These are phyloP conservation scores for Pelodytes ibericus DNA, from an alignment of 2,797 vertebrate species.

Conservation along the genomic window DNA sequence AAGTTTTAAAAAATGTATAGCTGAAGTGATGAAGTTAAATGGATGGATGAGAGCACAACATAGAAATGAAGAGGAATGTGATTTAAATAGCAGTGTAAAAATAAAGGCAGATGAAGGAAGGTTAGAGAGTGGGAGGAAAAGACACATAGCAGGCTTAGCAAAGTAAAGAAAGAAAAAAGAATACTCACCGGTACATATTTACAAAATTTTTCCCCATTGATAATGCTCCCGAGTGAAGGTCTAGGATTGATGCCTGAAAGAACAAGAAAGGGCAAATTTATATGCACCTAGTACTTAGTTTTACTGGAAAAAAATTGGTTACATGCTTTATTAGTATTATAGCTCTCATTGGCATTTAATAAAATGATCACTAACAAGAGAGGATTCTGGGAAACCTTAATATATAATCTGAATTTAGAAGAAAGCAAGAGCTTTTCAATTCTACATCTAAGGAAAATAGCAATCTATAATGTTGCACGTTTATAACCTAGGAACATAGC, in stretches of 20 bases:
- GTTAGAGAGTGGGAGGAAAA: not conserved
- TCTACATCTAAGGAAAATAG: not conserved
- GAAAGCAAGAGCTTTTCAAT: not conserved
- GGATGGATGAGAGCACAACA: not conserved
- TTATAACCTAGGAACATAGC: not conserved
- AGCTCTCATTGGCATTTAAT: not conserved
- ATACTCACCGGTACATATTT: constrained; percentile 90
- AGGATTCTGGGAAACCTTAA: constrained; percentile 13
- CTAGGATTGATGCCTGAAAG: constrained; percentile 90
- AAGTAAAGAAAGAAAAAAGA: no score
- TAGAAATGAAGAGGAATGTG: not conserved
- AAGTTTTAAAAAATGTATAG: no score
- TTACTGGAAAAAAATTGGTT: not conserved
- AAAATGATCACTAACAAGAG: not conserved
- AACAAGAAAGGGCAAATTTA: constrained; percentile 15
- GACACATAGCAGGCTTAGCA: no score
- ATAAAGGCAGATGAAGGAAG: not conserved
- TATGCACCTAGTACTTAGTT: not conserved
- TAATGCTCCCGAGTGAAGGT: constrained; percentile 92
- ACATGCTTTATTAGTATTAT: not conserved
- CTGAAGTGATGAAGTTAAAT: not conserved
- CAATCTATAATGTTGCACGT: no score
- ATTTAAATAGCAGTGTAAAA: not conserved
- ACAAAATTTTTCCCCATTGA: constrained; percentile 95
- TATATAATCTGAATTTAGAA: not conserved